phyloP scores from a whole-genome alignment of 2,888 invertebrate species.

The Liopterus haemorrhoidalis region DNA sequence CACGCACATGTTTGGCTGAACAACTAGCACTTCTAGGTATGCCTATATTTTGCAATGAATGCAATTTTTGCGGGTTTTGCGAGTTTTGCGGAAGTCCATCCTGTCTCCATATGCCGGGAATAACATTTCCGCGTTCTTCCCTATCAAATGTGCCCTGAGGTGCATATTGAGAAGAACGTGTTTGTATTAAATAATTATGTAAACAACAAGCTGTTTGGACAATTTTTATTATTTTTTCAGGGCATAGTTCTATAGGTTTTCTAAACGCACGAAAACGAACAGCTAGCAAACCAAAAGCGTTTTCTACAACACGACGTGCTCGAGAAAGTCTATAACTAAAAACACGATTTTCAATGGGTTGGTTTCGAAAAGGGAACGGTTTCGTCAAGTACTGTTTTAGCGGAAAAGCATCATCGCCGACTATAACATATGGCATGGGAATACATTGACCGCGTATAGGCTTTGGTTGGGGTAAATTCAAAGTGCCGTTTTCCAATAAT shows the following conservation, averaged over 20 bases:
- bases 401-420: constrained; percentile 29
- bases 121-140: too few relatives aligned
- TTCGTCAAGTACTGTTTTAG: constrained; percentile 29
- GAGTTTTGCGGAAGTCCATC: too few relatives aligned
- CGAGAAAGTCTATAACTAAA: constrained; percentile 27
- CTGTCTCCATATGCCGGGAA: too few relatives aligned
- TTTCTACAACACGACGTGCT: constrained; percentile 24
- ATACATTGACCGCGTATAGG: constrained; percentile 20
- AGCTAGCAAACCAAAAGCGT: constrained; percentile 25
- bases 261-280: constrained; percentile 30
- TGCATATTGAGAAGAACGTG: too few relatives aligned
- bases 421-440: constrained; percentile 14
- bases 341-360: constrained; percentile 19
- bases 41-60: too few relatives aligned
- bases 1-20: too few relatives aligned
- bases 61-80: too few relatives aligned
- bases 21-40: too few relatives aligned
- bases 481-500: constrained; percentile 19
- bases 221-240: constrained; percentile 24
- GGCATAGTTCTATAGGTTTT: constrained; percentile 23
- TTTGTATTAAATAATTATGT: too few relatives aligned
- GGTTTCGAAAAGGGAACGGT: constrained; percentile 24
- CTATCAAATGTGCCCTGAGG: too few relatives aligned
- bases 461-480: constrained; percentile 27
- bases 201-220: too few relatives aligned